These are phyloP conservation scores for Malurus cyaneus DNA, from an alignment of 2,113 vertebrate genomes.

Conservation along the genomic window DNA sequence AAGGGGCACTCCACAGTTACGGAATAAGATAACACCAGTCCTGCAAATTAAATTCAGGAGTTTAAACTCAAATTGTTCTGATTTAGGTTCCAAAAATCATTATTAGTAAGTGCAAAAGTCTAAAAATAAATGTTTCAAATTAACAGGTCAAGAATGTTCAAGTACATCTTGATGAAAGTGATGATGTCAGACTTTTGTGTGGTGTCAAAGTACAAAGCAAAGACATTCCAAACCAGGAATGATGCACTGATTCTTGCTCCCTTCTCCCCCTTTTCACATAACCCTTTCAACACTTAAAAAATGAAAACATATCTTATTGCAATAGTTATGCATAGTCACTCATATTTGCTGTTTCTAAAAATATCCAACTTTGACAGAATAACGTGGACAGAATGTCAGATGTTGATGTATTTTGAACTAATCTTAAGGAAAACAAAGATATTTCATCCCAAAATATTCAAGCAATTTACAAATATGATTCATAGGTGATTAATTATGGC, in stretches of 20 bases:
- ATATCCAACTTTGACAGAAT: conserved; percentile 1
- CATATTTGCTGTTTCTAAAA: neutral
- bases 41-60: neutral
- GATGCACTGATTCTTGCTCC: rapidly evolving
- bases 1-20: neutral
- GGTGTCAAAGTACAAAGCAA: neutral
- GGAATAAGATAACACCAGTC: neutral
- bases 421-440: conserved; percentile 18
- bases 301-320: neutral
- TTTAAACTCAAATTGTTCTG: neutral
- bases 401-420: neutral
- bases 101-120: neutral
- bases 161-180: neutral
- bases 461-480: neutral
- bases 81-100: neutral
- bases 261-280: neutral
- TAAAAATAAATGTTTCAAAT: neutral
- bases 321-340: neutral
- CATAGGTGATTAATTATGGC: neutral
- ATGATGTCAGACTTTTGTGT: neutral
- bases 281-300: neutral
- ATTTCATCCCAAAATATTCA: neutral
- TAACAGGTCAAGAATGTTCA: neutral
- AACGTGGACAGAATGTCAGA: neutral
- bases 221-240: neutral